Conservation (phyloP, 2,888 invertebrate species). For the Andrena bucephala region DNA sequence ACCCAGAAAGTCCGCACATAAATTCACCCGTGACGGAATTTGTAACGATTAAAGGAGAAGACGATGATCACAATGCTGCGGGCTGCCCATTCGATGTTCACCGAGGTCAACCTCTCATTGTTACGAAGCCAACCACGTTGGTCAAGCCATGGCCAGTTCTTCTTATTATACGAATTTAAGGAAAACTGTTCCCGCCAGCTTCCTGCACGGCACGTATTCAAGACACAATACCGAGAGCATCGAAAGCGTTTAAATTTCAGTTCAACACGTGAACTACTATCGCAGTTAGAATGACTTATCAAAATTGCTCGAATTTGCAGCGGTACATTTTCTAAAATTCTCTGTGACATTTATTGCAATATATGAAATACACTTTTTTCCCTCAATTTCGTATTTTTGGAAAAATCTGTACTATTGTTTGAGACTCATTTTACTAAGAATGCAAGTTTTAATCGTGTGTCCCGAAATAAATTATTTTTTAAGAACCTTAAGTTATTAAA, state of each 20-base stretch:
- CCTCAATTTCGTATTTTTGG: no score
- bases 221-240: neutral
- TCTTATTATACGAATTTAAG: slow-evolving; percentile 47
- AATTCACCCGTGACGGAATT: slow-evolving; percentile 66
- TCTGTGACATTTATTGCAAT: no score
- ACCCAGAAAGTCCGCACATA: slow-evolving; percentile 75
- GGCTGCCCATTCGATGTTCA: slow-evolving; percentile 73
- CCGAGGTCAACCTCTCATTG: slow-evolving; percentile 74
- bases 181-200: slow-evolving; percentile 12
- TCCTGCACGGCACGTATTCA: neutral
- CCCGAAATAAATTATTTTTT: no score
- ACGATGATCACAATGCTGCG: slow-evolving; percentile 58
- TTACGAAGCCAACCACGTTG: slow-evolving; percentile 54
- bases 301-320: no score
- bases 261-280: slow-evolving; percentile 1
- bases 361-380: no score
- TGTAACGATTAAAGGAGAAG: slow-evolving; percentile 73
- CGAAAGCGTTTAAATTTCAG: neutral
- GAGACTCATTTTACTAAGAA: no score
- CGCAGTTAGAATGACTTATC: no score
- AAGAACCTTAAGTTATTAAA: neutral
- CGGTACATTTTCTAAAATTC: no score
- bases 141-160: slow-evolving; percentile 44
- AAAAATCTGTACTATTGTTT: no score
- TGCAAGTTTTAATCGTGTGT: no score